These are phyloP conservation scores for Eupithecia insigniata DNA, from an alignment of 2,888 invertebrate genomes.

Conservation along the genomic window DNA sequence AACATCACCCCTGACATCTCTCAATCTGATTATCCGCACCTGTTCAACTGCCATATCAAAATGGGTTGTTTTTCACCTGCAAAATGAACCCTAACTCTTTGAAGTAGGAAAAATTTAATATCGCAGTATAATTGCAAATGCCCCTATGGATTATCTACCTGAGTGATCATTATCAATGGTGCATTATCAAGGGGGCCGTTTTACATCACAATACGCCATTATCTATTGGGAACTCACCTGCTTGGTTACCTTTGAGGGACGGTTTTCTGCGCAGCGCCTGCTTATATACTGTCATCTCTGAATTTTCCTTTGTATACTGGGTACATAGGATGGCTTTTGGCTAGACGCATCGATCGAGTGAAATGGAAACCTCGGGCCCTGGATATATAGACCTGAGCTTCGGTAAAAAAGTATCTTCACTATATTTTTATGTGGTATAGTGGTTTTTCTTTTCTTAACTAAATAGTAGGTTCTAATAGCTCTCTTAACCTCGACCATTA, in stretches of 20 bases:
- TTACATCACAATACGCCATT: constrained; percentile 23
- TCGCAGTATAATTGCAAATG: constrained; percentile 69
- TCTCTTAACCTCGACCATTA: not conserved
- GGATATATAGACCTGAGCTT: not conserved
- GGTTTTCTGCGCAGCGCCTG: constrained; percentile 57
- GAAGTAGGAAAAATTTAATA: constrained; percentile 55
- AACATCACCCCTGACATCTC: constrained; percentile 64
- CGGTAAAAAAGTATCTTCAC: not conserved
- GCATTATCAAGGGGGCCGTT: constrained; percentile 51
- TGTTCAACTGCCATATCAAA: constrained; percentile 69
- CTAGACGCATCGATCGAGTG: constrained; percentile 43
- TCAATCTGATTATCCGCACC: constrained; percentile 74
- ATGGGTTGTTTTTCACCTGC: constrained; percentile 45
- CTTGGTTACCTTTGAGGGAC: constrained; percentile 70
- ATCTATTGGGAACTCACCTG: constrained; percentile 56
- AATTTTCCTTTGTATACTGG: constrained; percentile 35
- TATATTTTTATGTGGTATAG: not conserved
- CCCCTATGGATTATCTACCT: constrained; percentile 79
- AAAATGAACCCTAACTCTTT: constrained; percentile 40
- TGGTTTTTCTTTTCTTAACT: not conserved
- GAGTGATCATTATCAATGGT: constrained; percentile 65
- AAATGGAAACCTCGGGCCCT: constrained; percentile 17
- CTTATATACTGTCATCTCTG: constrained; percentile 41
- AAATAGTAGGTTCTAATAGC: not conserved
- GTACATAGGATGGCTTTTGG: constrained; percentile 29